Evolutionary conservation across 2,113 vertebrate species (phyloP).

Genomic region (Muscicapa adusta): DNA sequence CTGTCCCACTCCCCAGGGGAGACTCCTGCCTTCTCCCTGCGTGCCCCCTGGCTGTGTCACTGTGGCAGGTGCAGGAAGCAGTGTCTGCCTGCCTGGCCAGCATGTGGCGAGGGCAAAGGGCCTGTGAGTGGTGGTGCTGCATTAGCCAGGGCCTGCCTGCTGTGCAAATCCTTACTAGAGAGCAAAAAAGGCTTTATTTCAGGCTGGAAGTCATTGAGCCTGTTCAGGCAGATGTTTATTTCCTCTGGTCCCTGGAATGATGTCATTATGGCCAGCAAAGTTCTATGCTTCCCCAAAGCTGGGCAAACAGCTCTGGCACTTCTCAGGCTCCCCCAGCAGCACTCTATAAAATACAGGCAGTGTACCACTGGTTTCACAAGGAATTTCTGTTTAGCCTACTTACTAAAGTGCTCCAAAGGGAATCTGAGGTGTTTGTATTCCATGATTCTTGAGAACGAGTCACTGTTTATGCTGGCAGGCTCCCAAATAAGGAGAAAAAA

Average conservation of each 20-base stretch:
- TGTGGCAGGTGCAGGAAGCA: neutral
- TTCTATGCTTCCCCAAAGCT: neutral
- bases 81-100: neutral
- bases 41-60: neutral
- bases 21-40: accelerated
- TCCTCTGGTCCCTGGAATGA: neutral
- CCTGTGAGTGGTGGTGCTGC: neutral
- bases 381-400: neutral
- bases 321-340: neutral
- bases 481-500: neutral
- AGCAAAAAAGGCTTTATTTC: neutral
- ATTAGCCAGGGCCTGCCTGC: neutral
- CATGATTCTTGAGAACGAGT: neutral
- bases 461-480: neutral
- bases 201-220: neutral
- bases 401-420: neutral
- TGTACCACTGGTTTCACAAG: neutral
- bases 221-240: neutral
- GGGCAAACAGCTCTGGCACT: neutral
- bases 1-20: neutral
- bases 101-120: neutral
- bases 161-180: neutral
- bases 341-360: neutral
- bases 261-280: neutral
- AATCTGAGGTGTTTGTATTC: neutral